phyloP scores from a whole-genome alignment of 2,797 vertebrate species.

The Distichodus sexfasciatus region DNA sequence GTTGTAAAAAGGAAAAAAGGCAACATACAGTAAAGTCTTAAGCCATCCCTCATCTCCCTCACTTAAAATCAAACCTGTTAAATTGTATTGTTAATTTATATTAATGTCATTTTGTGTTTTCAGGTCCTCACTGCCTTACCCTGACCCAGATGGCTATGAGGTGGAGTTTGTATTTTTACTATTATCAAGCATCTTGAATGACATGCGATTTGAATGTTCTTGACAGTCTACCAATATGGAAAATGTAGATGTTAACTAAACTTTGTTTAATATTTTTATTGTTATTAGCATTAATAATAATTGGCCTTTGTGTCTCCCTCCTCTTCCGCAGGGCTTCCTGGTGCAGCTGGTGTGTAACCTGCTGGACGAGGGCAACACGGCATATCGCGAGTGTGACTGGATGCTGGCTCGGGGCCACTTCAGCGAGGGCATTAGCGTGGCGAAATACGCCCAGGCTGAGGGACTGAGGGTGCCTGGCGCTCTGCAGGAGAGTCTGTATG shows the following conservation, averaged over 20 bases:
- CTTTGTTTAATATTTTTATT: too few species aligned
- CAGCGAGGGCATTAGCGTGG: slow-evolving; percentile 86
- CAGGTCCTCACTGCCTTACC: slow-evolving; percentile 86
- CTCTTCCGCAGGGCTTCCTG: slow-evolving; percentile 77
- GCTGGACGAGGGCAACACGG: slow-evolving; percentile 86
- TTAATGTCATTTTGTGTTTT: slow-evolving; percentile 44
- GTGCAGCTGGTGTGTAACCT: slow-evolving; percentile 87
- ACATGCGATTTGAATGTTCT: too few species aligned
- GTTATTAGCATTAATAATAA: too few species aligned
- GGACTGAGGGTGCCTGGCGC: slow-evolving; percentile 77
- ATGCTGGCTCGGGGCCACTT: slow-evolving; percentile 81
- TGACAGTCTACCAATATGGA: too few species aligned
- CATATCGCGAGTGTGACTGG: slow-evolving; percentile 81
- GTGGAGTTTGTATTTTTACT: slow-evolving; percentile 63
- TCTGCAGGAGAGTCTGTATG: slow-evolving; percentile 85
- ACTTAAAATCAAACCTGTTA: too few species aligned
- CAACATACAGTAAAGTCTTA: too few species aligned
- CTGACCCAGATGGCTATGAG: slow-evolving; percentile 86
- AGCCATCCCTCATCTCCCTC: too few species aligned
- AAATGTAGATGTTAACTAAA: too few species aligned
- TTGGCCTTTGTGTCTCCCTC: too few species aligned
- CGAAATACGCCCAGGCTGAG: slow-evolving; percentile 77
- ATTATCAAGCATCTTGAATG: too few species aligned
- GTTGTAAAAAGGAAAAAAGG: too few species aligned
- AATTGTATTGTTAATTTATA: neutral